Conservation (phyloP, 2,113 vertebrate species). For the Gymnobelideus leadbeateri region DNA sequence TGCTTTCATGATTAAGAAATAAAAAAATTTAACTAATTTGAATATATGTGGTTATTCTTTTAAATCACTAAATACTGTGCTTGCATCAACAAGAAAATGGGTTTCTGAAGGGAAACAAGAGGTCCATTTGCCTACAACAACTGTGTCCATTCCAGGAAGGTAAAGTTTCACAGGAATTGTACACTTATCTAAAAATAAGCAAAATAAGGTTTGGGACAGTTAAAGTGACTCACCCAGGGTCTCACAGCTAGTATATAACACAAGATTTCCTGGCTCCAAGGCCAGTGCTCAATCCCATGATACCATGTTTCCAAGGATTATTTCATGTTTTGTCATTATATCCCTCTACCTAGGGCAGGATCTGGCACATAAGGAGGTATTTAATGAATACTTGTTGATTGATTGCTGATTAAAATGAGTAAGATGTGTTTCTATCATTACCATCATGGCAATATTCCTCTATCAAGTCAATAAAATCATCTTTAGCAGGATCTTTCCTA, state of each 20-base stretch:
- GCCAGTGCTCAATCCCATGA: not conserved
- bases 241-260: not conserved
- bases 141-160: slow-evolving; percentile 62
- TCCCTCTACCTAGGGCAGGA: not conserved
- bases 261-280: not conserved
- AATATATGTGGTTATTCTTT: slow-evolving; percentile 50
- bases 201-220: not conserved
- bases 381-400: not conserved
- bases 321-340: not conserved
- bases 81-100: slow-evolving; percentile 60
- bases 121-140: slow-evolving; percentile 73
- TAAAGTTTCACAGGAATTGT: slow-evolving; percentile 53
- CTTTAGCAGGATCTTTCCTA: not conserved
- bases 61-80: slow-evolving; percentile 57
- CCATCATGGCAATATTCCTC: not conserved
- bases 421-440: not conserved
- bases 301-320: not conserved
- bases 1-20: slow-evolving; percentile 63
- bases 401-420: not conserved
- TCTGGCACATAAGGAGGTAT: not conserved
- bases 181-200: not conserved
- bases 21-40: slow-evolving; percentile 13
- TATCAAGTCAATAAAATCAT: not conserved
- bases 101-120: slow-evolving; percentile 71
- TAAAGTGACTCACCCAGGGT: not conserved